These are phyloP conservation scores for Sebastes flavidus DNA, from an alignment of 2,797 vertebrate genomes.

Conservation along the genomic window DNA sequence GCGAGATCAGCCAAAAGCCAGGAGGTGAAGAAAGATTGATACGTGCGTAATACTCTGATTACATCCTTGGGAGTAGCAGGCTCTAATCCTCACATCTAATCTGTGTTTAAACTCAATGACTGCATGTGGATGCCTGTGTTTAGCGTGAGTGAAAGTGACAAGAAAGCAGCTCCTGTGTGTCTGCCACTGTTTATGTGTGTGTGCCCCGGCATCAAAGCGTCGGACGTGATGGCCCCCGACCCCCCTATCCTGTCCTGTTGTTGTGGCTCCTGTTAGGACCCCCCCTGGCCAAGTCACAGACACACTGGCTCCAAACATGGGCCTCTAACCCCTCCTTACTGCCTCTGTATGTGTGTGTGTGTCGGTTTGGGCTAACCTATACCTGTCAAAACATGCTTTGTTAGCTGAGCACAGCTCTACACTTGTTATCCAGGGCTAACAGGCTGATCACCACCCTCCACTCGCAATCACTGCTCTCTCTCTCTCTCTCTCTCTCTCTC, in stretches of 20 bases:
- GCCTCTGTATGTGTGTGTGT: conserved; percentile 43
- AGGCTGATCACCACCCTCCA: conserved; percentile 59
- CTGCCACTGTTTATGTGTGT: conserved; percentile 49
- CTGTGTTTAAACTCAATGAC: conserved; percentile 9
- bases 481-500: conserved; percentile 21
- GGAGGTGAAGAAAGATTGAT: conserved; percentile 34
- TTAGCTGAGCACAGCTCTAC: conserved; percentile 50
- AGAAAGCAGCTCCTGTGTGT: conserved; percentile 36
- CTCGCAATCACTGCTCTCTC: conserved; percentile 55
- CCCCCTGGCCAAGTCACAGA: conserved; percentile 77
- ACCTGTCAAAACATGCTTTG: conserved; percentile 82
- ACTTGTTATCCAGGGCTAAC: conserved; percentile 71
- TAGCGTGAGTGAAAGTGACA: conserved; percentile 50
- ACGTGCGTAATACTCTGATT: conserved; percentile 28
- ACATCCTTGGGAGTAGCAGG: conserved; percentile 22
- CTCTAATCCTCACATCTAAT: conserved; percentile 41
- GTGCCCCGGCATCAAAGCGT: conserved; percentile 67
- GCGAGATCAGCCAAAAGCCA: conserved; percentile 21
- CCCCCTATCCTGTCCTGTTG: conserved; percentile 47
- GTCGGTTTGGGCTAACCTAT: conserved; percentile 46
- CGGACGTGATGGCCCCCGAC: conserved; percentile 49
- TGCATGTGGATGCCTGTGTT: conserved; percentile 11
- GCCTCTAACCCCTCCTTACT: conserved; percentile 68
- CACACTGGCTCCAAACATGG: conserved; percentile 78
- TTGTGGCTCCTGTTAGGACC: conserved; percentile 73